Evolutionary conservation across 2,797 vertebrate species (phyloP), one percentile per base, ranked within the genome.

Genomic region (Vipera latastei): DNA sequence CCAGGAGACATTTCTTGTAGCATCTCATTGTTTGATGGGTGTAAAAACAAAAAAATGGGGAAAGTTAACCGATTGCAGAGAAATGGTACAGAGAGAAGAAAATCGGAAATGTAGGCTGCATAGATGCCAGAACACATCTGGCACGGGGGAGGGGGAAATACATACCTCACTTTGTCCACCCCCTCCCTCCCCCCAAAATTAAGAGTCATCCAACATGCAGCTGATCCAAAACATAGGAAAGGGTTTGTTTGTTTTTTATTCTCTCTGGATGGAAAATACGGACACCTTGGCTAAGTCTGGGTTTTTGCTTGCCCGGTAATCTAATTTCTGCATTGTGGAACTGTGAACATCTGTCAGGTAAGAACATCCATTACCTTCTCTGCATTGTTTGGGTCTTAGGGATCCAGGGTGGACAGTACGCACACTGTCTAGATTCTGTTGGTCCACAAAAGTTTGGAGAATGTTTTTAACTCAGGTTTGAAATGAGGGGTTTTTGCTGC

Each of bases 21-120:
- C 93, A 94, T 94, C 63, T 44, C 4, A 93, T 94, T 94, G 94
- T 95, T 92, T 63, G 94, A 88, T 5, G 91, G 92, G 16, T 92
- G 94, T n/a, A 91, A 92, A 92, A 92, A 92, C 38, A 2, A 94
- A 87, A 94, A 92, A 94, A 89, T 59, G 93, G 92, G 89, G 26
- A 14, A 95, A 55, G 83, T 91, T 65, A 94, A 87, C 14, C 18
- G 51, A 91, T 6, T 88, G 92, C 32, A 12, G 93, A 93, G 28
- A 89, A 89, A 56, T 3, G 5, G 18, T 0, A 14, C 3, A 4
- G 63, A 25, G 3, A 4, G 20, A 53, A 20, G n/a, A 65, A 16
- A 7, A 92, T 9, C 0, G 3, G 32, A 38, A 73, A 73, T 73
- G 18, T 38, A 38, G 69, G 32, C 32, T 38, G 69, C 6, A 1